phyloP scores from a whole-genome alignment of 1,140 invertebrate genomes.

The Drosophila funebris region DNA sequence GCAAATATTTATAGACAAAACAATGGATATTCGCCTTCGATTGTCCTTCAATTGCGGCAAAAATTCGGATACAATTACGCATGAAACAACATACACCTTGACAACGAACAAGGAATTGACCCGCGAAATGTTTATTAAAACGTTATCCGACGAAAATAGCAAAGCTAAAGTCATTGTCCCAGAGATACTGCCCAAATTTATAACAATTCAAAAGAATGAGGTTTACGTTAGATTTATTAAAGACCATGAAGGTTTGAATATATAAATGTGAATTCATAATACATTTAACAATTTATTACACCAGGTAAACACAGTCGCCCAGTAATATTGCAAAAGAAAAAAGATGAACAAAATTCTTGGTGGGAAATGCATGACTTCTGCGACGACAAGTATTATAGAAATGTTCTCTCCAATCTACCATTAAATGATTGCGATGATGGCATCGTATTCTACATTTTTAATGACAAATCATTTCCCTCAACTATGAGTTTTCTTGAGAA shows the following conservation, averaged over 20 bases:
- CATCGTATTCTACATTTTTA: conserved; percentile 93
- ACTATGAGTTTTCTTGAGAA: conserved; percentile 95
- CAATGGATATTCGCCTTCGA: conserved; percentile 44
- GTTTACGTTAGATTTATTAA: conserved; percentile 43
- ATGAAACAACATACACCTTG: conserved; percentile 47
- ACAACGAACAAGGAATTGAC: conserved; percentile 32
- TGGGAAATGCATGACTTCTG: conserved; percentile 92
- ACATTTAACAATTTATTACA: neutral
- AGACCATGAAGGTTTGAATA: conserved; percentile 51
- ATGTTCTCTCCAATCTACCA: conserved; percentile 86
- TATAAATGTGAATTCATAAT: neutral
- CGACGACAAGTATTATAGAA: conserved; percentile 83
- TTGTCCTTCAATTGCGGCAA: conserved; percentile 39
- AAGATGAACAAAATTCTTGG: conserved; percentile 86
- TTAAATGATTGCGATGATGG: conserved; percentile 86
- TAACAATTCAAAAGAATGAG: conserved; percentile 87
- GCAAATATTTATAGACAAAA: conserved; percentile 20
- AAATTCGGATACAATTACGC: conserved; percentile 18
- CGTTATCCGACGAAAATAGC: conserved; percentile 84
- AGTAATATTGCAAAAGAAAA: conserved; percentile 59
- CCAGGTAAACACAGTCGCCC: conserved; percentile 46
- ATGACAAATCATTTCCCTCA: conserved; percentile 95
- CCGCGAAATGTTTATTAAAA: conserved; percentile 85
- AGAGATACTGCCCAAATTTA: conserved; percentile 90
- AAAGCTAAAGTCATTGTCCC: conserved; percentile 83